Evolutionary conservation across 2,888 invertebrate genomes (phyloP).

Genomic region (Trachelus tabidus): DNA sequence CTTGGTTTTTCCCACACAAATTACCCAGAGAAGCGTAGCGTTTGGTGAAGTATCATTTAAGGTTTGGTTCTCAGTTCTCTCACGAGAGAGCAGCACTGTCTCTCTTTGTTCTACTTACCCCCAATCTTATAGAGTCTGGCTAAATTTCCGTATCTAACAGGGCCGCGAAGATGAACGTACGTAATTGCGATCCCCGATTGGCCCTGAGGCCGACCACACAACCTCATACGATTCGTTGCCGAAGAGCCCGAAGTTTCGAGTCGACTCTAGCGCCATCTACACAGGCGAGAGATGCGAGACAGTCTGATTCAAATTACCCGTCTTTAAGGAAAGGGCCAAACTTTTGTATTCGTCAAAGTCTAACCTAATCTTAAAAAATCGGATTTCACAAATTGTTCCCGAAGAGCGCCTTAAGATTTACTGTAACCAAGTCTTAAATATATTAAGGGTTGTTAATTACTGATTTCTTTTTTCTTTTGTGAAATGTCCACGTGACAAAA

Average conservation of each 20-base stretch:
- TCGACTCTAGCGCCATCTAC: background rate
- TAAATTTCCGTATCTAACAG: slow-evolving; percentile 44
- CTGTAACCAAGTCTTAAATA: background rate
- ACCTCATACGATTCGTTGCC: slow-evolving; percentile 24
- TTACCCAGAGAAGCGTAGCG: slow-evolving; percentile 43
- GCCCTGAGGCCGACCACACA: slow-evolving; percentile 30
- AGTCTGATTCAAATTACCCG: background rate
- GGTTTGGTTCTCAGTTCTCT: slow-evolving; percentile 51
- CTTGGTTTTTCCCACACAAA: slow-evolving; percentile 55
- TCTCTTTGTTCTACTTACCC: background rate
- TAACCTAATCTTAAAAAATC: background rate
- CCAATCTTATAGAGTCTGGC: slow-evolving; percentile 25
- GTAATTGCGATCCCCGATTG: background rate
- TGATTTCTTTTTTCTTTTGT: no score
- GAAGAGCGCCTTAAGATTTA: background rate
- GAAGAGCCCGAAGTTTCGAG: background rate
- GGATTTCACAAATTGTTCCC: background rate
- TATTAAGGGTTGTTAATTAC: background rate
- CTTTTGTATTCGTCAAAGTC: background rate
- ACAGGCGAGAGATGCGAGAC: background rate
- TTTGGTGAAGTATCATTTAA: slow-evolving; percentile 52
- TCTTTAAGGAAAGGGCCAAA: background rate
- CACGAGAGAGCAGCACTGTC: slow-evolving; percentile 10
- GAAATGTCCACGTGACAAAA: background rate
- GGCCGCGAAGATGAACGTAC: slow-evolving; percentile 22